Evolutionary conservation across 2,888 invertebrate species (phyloP), one percentile per base, ranked within the genome.

Genomic region (Dioctria rufipes): DNA sequence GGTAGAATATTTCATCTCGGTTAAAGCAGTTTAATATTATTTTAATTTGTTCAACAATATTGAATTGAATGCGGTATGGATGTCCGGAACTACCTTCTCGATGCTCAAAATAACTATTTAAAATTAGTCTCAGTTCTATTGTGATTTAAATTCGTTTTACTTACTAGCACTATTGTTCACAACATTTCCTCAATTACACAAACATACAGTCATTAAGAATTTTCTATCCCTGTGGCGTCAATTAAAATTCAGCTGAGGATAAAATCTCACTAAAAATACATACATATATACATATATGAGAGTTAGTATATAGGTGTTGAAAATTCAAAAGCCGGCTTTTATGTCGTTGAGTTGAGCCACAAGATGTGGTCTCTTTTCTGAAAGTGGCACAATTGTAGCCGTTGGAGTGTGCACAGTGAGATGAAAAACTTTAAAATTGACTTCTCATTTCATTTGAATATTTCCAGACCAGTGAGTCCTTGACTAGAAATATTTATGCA

Each of bases 291-390:
- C 25, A 25, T 25, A 25, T 25, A 25, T 25, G 2, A 25, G 25
- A 25, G 25, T 25, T 25, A 5, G 69, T 46, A 46, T 46, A 25
- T 25, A 25, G 43, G 8, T 67, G 69, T 51, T 69, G 51, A 69
- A 67, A 51, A 69, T 69, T 49, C 39, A 51, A 46, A 8, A 25
- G 49, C 39, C 51, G 8, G 51, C 51, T 39, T 51, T 25, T 25
- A 25, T 25, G 43, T 51, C 11, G 11, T 46, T 43, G 69, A 69
- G 69, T 69, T 43, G 69, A 69, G 69, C 51, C 69, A 69, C 69
- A 69, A 54, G 69, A 69, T 51, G 69, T 51, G 69, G 49, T 69
- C 13, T 69, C 13, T 51, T 25, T 69, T 46, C 49, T 54, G 9
- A 69, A 69, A 25, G 5, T 42, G 65, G 43, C 8, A 51, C 37